Conservation (phyloP, 2,797 vertebrate genomes). For the Hyperoplus immaculatus region DNA sequence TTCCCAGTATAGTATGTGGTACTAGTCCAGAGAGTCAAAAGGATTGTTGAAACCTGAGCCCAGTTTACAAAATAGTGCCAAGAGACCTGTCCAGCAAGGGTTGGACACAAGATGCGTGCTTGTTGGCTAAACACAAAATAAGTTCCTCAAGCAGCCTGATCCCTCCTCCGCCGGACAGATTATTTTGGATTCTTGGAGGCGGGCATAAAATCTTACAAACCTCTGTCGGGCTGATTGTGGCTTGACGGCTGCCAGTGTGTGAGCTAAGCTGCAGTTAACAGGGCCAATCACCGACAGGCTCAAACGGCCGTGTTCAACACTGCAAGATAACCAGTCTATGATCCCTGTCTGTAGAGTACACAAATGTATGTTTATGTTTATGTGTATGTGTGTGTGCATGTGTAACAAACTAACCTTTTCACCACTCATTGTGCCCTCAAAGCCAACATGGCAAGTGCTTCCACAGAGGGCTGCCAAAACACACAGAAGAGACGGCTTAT, state of each 20-base stretch:
- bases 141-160: slow-evolving; percentile 30
- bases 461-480: slow-evolving; percentile 63
- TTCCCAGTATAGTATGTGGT: slow-evolving; percentile 15
- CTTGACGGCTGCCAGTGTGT: slow-evolving; percentile 37
- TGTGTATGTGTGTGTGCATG: background rate
- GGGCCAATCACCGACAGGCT: slow-evolving; percentile 50
- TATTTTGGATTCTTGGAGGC: slow-evolving; percentile 46
- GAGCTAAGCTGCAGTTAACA: slow-evolving; percentile 49
- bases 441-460: slow-evolving; percentile 58
- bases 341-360: slow-evolving; percentile 35
- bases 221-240: slow-evolving; percentile 34
- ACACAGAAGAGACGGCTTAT: slow-evolving; percentile 51
- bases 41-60: slow-evolving; percentile 46
- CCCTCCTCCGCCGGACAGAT: slow-evolving; percentile 26
- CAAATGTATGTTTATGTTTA: background rate
- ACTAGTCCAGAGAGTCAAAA: slow-evolving; percentile 26
- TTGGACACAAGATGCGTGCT: slow-evolving; percentile 26
- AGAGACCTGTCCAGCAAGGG: slow-evolving; percentile 28
- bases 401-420: slow-evolving; percentile 18
- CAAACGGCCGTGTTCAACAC: slow-evolving; percentile 47
- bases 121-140: slow-evolving; percentile 48
- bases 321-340: slow-evolving; percentile 58
- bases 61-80: slow-evolving; percentile 38
- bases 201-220: slow-evolving; percentile 40
- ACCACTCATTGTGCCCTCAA: slow-evolving; percentile 33